Evolutionary conservation across 2,888 invertebrate genomes (phyloP).

Genomic region (Anagyrus pseudococci): DNA sequence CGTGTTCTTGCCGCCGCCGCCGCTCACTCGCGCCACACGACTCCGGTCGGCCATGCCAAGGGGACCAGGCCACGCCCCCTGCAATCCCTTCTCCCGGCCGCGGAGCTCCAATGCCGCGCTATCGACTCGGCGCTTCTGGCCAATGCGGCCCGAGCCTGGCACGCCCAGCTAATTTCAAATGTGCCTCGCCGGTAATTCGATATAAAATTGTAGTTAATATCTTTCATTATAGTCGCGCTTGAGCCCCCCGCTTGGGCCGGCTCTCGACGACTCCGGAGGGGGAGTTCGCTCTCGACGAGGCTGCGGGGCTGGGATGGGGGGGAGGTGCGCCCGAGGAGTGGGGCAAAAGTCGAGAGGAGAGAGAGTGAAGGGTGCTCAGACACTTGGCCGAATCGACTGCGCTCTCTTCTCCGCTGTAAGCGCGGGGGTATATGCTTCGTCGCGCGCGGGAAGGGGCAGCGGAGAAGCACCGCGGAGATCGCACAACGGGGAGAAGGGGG

Average conservation of each 20-base stretch:
- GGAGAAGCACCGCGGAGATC: no score
- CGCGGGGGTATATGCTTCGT: no score
- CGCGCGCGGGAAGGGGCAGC: no score
- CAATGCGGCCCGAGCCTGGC: background rate
- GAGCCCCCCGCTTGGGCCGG: no score
- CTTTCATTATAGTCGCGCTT: constrained; percentile 51
- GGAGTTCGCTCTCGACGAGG: no score
- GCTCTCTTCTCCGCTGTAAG: background rate
- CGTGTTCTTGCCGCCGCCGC: background rate
- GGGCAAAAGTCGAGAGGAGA: background rate
- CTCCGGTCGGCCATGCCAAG: constrained; percentile 58
- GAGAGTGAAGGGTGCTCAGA: no score
- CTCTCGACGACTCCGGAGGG: no score
- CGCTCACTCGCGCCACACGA: constrained; percentile 31
- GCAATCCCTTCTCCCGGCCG: constrained; percentile 43
- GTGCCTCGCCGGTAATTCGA: constrained; percentile 61
- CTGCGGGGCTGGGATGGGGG: background rate
- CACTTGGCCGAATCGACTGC: background rate
- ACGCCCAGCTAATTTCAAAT: constrained; percentile 60
- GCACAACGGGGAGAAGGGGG: constrained; percentile 7
- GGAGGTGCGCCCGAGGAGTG: background rate
- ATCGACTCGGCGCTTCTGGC: constrained; percentile 12
- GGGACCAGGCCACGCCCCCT: constrained; percentile 47
- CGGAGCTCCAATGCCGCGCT: background rate
- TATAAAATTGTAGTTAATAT: constrained; percentile 63